Conservation (phyloP, 2,797 vertebrate genomes). For the Heteromormyrus szaboi region DNA sequence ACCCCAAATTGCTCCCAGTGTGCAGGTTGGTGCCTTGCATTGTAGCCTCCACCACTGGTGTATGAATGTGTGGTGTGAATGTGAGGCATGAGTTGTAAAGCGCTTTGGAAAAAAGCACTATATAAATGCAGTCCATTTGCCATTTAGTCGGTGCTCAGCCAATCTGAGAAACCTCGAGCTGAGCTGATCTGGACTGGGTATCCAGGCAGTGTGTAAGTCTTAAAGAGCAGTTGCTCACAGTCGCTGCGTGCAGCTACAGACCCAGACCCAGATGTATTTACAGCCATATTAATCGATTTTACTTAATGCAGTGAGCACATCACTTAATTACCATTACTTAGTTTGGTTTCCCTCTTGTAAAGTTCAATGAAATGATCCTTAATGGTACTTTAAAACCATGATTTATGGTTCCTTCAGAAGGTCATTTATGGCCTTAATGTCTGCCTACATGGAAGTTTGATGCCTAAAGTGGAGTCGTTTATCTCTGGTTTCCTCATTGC, state of each 20-base stretch:
- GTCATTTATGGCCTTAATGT: neutral
- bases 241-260: neutral
- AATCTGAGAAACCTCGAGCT: neutral
- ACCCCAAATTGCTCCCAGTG: too few species aligned
- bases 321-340: neutral
- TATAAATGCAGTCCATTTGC: too few species aligned
- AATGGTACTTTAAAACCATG: slow-evolving; percentile 5
- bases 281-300: neutral
- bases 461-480: neutral
- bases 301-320: neutral
- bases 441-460: neutral
- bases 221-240: neutral
- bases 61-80: too few species aligned
- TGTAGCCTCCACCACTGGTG: too few species aligned
- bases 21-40: too few species aligned
- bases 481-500: neutral
- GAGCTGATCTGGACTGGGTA: neutral
- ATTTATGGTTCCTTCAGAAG: neutral
- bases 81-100: too few species aligned
- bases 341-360: neutral
- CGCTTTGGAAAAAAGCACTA: too few species aligned
- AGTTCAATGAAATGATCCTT: neutral
- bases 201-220: neutral
- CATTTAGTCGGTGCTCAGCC: neutral
- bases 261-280: neutral